Evolutionary conservation across 2,113 vertebrate species (phyloP), one percentile per base, ranked within the genome.

Genomic region (Struthio camelus): DNA sequence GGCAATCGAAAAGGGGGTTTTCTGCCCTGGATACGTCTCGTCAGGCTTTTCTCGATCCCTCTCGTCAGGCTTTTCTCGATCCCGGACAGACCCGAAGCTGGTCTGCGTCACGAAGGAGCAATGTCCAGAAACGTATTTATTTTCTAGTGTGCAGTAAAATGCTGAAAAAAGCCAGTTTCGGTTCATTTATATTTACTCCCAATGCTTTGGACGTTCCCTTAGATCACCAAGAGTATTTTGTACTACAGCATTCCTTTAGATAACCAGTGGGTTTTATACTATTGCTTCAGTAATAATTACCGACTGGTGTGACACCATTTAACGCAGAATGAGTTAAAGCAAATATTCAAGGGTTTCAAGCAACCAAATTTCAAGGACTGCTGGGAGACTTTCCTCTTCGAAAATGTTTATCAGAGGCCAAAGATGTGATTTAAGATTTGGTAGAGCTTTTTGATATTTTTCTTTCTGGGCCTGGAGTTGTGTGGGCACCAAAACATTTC

Each of bases 51-150:
- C 12, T 5, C 0, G 18, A 3, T 14, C 58, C 48, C 11, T n/a
- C 23, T 27, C 11, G 24, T 44, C 4, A 1, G 51, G 28, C 18
- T 25, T 77, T 28, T 42, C 12, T 5, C 0, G 18, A 3, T 14
- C 58, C 48, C 11, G 3, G 16, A 3, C 14, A 30, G 38, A 23
- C 64, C 28, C n/a, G 9, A 32, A n/a, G 44, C 19, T 23, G 28
- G 15, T 6, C 0, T 0, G 48, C 2, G 1, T 9, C 8, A 0
- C 9, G 48, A 46, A 36, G 27, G 46, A 66, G n/a, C 13, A 2
- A 4, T 3, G 25, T 9, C 34, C n/a, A 2, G 11, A 14, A 6
- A 0, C 11, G 1, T 24, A 3, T 40, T 76, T 51, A 5, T 36
- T 78, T 85, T 18, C 27, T 53, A 17, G 72, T 1, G 4, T 42